phyloP scores from a whole-genome alignment of 2,113 vertebrate species.

The Siphamia tubifer region DNA sequence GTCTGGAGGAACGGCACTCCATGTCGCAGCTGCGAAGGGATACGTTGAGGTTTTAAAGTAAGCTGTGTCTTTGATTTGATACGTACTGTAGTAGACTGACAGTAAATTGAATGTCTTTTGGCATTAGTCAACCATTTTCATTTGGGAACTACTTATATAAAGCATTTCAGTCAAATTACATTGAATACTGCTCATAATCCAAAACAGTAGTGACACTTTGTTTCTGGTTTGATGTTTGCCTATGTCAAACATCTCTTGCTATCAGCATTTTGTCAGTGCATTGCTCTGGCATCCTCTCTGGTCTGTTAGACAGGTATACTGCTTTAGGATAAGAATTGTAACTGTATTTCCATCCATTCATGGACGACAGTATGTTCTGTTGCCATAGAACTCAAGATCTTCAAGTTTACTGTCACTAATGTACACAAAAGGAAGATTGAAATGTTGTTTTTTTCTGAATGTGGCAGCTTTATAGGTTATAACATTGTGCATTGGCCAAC shows the following conservation, averaged over 20 bases:
- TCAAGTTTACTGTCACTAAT: conserved; percentile 3
- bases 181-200: conserved; percentile 7
- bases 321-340: conserved; percentile 17
- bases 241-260: neutral
- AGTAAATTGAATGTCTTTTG: neutral
- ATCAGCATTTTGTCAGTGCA: conserved; percentile 27
- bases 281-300: conserved; percentile 2
- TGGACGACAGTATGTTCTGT: conserved; percentile 37
- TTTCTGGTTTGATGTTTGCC: neutral
- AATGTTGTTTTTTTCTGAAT: neutral
- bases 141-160: neutral
- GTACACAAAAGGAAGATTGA: neutral
- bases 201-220: neutral
- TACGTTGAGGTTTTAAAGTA: conserved; percentile 99
- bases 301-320: conserved; percentile 7
- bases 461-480: conserved; percentile 1
- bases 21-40: conserved; percentile 97
- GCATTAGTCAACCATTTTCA: neutral
- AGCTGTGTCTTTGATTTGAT: conserved; percentile 51
- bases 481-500: neutral
- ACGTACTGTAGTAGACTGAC: neutral
- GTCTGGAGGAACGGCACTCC: conserved; percentile 96
- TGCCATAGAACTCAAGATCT: conserved; percentile 43
- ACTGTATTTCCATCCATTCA: conserved; percentile 39
- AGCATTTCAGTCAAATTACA: neutral